phyloP scores from a whole-genome alignment of 2,797 vertebrate genomes.

The Danio albolineatus region DNA sequence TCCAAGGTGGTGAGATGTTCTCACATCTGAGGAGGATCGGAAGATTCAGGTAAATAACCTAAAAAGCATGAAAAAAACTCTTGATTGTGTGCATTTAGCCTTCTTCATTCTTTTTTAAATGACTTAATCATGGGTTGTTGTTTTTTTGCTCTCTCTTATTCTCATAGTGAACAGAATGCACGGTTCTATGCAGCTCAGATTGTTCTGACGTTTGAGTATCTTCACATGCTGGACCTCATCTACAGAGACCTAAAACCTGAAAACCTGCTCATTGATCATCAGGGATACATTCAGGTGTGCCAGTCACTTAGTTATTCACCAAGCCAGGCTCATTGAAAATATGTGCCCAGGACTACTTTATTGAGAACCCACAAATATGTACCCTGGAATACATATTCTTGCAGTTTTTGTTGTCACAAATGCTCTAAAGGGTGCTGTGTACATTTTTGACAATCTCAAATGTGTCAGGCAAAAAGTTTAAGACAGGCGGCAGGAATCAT shows the following conservation, averaged over 20 bases:
- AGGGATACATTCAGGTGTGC: conserved; percentile 98
- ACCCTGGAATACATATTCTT: too few relatives aligned
- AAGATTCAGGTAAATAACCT: conserved; percentile 90
- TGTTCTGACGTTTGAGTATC: conserved; percentile 99
- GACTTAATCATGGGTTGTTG: not conserved
- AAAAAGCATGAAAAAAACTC: not conserved
- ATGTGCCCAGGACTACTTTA: too few relatives aligned
- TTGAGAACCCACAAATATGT: too few relatives aligned
- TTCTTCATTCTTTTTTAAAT: not conserved
- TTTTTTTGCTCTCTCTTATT: conserved; percentile 22
- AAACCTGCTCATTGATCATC: conserved; percentile 99
- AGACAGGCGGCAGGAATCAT: too few relatives aligned
- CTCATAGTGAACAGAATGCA: conserved; percentile 92
- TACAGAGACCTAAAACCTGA: conserved; percentile 99
- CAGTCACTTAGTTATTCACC: not conserved
- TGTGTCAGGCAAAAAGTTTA: too few relatives aligned
- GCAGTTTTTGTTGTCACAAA: too few relatives aligned
- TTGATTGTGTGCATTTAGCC: not conserved
- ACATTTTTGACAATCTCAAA: too few relatives aligned
- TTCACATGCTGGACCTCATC: conserved; percentile 99
- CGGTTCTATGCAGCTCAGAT: conserved; percentile 99
- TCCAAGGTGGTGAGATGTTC: conserved; percentile 99
- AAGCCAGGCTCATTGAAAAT: too few relatives aligned
- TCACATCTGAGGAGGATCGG: conserved; percentile 99
- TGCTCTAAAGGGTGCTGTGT: too few relatives aligned